Evolutionary conservation across 2,888 invertebrate species (phyloP), one percentile per base, ranked within the genome.

Genomic region (Lasioglossum marginatum): DNA sequence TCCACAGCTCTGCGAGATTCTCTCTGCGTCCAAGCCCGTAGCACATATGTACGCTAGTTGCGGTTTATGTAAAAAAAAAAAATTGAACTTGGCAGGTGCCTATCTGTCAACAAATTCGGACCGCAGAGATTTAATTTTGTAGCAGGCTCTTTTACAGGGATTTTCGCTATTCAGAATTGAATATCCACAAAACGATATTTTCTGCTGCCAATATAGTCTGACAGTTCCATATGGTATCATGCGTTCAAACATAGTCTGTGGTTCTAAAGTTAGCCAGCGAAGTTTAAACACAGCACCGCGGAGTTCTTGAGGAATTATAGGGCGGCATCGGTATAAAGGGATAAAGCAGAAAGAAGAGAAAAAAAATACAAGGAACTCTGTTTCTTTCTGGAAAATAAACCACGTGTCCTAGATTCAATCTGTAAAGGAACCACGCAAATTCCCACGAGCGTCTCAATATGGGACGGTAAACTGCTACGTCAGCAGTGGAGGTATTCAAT

Each of bases 361-460:
- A 48, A 66, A 52, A 74, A 57, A 14, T 31, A 45, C 66, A 34
- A 73, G n/a, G 34, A 43, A 66, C 73, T 48, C 72, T 79, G 73
- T 79, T 80, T 80, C 80, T 80, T 85, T 80, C 34, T 45, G 76
- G 70, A 86, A 85, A 86, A 85, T 86, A 81, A 85, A 85, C 85
- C 86, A 75, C 57, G 74, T 81, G 81, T 81, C 66, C 85, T 60
- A 81, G 85, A 86, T 86, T 80, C 80, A 80, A 85, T 80, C 77
- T 85, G 77, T 63, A 73, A 86, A 77, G 84, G 60, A 81, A 74
- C 57, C 85, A 86, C 77, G 74, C 75, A 57, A 86, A 81, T 85
- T 85, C 85, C 85, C 80, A 80, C 74, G 77, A 77, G 85, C 45
- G 70, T 77, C 68, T 43, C 73, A 80, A 85, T 85, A 76, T 85